Percentiles rank a stretch among this genome's conserved stretches.
Conservation (phyloP, 1,140 invertebrate species). For the Asobara japonica region DNA sequence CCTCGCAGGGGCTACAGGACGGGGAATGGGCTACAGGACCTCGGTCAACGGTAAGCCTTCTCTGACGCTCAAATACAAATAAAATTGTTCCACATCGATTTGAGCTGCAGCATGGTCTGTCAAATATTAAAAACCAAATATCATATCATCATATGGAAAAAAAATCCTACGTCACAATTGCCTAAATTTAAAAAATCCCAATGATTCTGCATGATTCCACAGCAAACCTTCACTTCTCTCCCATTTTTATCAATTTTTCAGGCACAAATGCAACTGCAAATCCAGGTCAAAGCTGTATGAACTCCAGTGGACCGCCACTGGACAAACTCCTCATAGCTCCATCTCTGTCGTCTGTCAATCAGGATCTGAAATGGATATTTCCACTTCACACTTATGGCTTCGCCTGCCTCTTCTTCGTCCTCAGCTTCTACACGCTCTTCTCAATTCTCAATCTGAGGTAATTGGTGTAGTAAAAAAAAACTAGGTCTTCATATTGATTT, state of each 20-base stretch:
- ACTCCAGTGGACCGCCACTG: constrained; percentile 37
- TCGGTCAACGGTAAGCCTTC: too few relatives aligned
- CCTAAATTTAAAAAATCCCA: not conserved
- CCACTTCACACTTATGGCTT: constrained; percentile 71
- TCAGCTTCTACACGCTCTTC: constrained; percentile 73
- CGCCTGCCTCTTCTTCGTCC: constrained; percentile 71
- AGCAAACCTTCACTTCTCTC: not conserved
- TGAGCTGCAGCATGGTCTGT: too few relatives aligned
- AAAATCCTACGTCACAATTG: too few relatives aligned
- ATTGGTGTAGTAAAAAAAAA: too few relatives aligned
- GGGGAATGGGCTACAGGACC: too few relatives aligned
- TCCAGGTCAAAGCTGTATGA: constrained; percentile 47
- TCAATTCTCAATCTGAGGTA: constrained; percentile 73
- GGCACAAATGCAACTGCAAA: constrained; percentile 44
- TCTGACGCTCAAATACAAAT: too few relatives aligned
- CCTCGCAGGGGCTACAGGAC: too few relatives aligned
- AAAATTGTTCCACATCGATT: too few relatives aligned
- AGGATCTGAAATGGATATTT: constrained; percentile 68
- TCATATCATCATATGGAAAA: too few relatives aligned
- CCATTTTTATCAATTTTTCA: constrained; percentile 28
- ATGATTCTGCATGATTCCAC: too few relatives aligned
- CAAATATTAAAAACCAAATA: too few relatives aligned
- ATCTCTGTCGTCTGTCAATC: constrained; percentile 54
- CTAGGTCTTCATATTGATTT: too few relatives aligned
- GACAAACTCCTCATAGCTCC: constrained; percentile 55